Evolutionary conservation across 2,888 invertebrate genomes (phyloP).

Genomic region (Timema podura): DNA sequence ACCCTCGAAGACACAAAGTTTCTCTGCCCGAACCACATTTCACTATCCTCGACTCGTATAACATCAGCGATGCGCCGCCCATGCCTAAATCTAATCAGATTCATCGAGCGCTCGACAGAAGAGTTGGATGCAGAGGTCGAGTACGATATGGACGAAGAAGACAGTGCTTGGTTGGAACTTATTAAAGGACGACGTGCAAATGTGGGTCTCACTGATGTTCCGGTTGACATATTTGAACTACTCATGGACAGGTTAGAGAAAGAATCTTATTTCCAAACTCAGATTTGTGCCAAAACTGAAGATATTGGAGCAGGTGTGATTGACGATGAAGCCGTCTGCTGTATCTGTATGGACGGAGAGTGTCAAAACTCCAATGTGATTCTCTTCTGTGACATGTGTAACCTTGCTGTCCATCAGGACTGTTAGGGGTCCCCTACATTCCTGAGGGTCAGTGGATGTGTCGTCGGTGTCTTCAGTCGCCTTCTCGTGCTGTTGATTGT

Average conservation of each 20-base stretch:
- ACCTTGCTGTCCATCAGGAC: slow-evolving; percentile 97
- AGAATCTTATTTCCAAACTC: slow-evolving; percentile 84
- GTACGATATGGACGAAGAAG: slow-evolving; percentile 98
- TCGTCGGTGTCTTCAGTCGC: slow-evolving; percentile 91
- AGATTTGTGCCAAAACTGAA: too few relatives aligned
- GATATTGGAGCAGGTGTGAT: slow-evolving; percentile 44
- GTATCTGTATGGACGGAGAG: slow-evolving; percentile 98
- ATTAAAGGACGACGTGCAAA: slow-evolving; percentile 79
- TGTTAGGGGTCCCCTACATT: slow-evolving; percentile 98
- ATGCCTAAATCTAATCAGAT: slow-evolving; percentile 83
- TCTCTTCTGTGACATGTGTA: slow-evolving; percentile 99
- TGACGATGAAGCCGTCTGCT: slow-evolving; percentile 97
- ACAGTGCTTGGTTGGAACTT: slow-evolving; percentile 87
- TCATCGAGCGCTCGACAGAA: slow-evolving; percentile 91
- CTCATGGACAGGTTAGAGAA: slow-evolving; percentile 97
- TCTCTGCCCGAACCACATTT: slow-evolving; percentile 68
- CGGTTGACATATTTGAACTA: slow-evolving; percentile 87
- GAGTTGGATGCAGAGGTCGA: slow-evolving; percentile 91
- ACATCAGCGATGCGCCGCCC: slow-evolving; percentile 76
- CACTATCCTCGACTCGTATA: slow-evolving; percentile 69
- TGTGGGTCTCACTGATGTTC: slow-evolving; percentile 68
- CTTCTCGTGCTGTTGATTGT: slow-evolving; percentile 93
- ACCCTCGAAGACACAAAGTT: slow-evolving; percentile 22
- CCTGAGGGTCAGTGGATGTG: slow-evolving; percentile 98
- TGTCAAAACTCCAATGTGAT: slow-evolving; percentile 99